Evolutionary conservation across 2,797 vertebrate genomes (phyloP).

Genomic region (Amniataba percoides): DNA sequence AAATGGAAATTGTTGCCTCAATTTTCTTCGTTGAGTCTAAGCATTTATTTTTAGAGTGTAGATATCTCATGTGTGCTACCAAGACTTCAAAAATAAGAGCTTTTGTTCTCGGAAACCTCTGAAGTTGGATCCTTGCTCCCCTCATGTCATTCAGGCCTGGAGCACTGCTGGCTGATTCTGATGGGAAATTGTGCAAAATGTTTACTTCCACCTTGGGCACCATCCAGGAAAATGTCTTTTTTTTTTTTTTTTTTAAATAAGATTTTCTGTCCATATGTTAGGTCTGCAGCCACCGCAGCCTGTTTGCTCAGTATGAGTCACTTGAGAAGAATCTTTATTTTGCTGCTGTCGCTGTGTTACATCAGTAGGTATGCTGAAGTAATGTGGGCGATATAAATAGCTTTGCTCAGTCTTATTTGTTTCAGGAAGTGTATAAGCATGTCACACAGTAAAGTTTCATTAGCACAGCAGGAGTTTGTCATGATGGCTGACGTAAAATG

Average conservation of each 20-base stretch:
- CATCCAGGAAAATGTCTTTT: conserved; percentile 41
- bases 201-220: conserved; percentile 48
- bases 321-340: conserved; percentile 28
- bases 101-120: conserved; percentile 35
- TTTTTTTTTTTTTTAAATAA: neutral
- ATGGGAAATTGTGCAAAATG: conserved; percentile 58
- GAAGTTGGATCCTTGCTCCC: conserved; percentile 9
- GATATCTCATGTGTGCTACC: conserved; percentile 1
- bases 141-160: conserved; percentile 20
- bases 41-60: neutral
- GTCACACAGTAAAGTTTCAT: conserved; percentile 41
- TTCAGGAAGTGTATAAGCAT: conserved; percentile 13
- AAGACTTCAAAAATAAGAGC: conserved; percentile 12
- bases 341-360: conserved; percentile 9
- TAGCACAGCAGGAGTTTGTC: conserved; percentile 32
- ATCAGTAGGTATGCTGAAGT: conserved; percentile 15
- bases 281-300: conserved; percentile 1
- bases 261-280: conserved; percentile 35
- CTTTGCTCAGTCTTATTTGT: conserved; percentile 7
- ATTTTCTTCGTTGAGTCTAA: too few relatives aligned
- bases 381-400: neutral
- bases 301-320: conserved; percentile 33
- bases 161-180: conserved; percentile 47
- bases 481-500: conserved; percentile 22
- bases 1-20: too few relatives aligned